These are phyloP conservation scores for Ceyx cyanopectus DNA, from an alignment of 2,113 vertebrate species.

Conservation along the genomic window DNA sequence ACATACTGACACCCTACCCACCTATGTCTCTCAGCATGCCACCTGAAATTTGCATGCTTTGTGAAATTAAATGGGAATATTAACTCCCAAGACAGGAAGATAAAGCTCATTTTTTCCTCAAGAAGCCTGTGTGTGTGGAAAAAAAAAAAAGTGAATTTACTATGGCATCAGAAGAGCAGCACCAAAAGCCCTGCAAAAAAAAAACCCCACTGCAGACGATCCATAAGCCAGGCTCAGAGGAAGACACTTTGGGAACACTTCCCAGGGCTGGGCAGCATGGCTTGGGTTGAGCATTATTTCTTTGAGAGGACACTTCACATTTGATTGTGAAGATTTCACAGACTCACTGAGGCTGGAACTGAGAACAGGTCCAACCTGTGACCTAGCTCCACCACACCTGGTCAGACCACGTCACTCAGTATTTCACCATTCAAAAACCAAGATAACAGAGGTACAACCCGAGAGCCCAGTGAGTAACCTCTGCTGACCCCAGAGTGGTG, in stretches of 20 bases:
- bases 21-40: background rate
- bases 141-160: background rate
- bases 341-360: too few species aligned
- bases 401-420: too few species aligned
- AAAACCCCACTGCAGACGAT: background rate
- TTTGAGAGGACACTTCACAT: background rate
- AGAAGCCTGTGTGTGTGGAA: background rate
- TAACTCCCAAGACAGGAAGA: background rate
- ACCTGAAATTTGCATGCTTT: background rate
- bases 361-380: too few species aligned
- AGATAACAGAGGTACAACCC: background rate
- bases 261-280: background rate
- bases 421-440: background rate
- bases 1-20: background rate
- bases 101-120: background rate
- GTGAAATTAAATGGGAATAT: background rate
- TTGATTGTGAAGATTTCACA: background rate
- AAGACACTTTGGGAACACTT: background rate
- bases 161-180: background rate
- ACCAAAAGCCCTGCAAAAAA: background rate
- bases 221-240: background rate
- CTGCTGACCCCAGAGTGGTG: background rate
- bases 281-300: background rate
- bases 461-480: background rate
- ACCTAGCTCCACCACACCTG: too few species aligned